Evolutionary conservation across 1,140 invertebrate genomes (phyloP), one percentile per base, ranked within the genome.

Genomic region (Plodia interpunctella): DNA sequence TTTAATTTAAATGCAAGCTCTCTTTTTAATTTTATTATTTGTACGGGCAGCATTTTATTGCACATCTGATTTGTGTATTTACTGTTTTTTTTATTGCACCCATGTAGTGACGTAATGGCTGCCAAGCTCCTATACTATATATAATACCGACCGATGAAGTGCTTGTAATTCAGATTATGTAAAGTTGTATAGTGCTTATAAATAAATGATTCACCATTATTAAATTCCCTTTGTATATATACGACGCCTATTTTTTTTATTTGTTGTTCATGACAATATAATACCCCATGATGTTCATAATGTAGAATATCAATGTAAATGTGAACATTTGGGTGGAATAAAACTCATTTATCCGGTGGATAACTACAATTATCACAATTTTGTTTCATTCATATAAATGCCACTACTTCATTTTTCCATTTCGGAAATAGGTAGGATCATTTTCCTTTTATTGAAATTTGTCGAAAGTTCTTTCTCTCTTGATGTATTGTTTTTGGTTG

Each of bases 151-250:
- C 38, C 13, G 5, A 44, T 44, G 38, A 75, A 66, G 44, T 77
- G 79, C 76, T 80, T 79, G 68, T 80, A 77, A 72, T 78, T 72
- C 63, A 77, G 60, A 72, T 71, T 78, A 79, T 88, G 79, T 88
- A 85, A 85, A 87, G 71, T 79, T 87, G 82, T 88, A 87, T 86
- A 88, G 77, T 80, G 84, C 83, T 86, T 82, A 82, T 85, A 82
- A 80, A 82, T 82, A 83, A 76, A 78, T 79, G 67, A 74, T 75
- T 77, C 68, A 73, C 58, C 64, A 73, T 58, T 60, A 81, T 66
- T 62, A 69, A 69, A 74, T 53, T 64, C 66, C 65, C 71, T 78
- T 72, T 88, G 83, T 86, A 88, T 76, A 87, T 86, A 87, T 86
- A 87, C 77, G 63, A 82, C 72, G 76, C 72, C 78, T 85, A 72